Conservation (phyloP, 2,797 vertebrate species). For the Mionectes olivaceus region DNA sequence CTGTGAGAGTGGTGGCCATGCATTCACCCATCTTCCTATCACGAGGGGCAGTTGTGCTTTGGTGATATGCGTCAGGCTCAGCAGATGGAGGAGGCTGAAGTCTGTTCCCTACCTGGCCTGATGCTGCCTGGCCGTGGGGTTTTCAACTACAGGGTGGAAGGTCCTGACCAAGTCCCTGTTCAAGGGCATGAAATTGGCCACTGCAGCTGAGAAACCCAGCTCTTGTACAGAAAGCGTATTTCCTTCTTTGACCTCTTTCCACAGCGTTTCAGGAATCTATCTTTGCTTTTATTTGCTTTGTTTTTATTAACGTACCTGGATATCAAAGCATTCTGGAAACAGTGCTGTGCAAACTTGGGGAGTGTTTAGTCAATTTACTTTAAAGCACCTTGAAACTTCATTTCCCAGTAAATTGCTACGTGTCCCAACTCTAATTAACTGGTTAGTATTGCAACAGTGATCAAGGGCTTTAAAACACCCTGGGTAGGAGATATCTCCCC, state of each 20-base stretch:
- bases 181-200: background rate
- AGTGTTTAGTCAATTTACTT: background rate
- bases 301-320: background rate
- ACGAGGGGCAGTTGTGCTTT: accelerated
- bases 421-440: constrained; percentile 17
- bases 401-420: background rate
- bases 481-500: background rate
- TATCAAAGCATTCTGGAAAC: background rate
- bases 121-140: background rate
- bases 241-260: background rate
- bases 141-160: background rate
- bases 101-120: background rate
- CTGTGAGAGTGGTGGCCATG: accelerated
- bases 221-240: background rate
- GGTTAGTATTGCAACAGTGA: background rate
- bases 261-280: background rate
- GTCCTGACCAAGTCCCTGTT: background rate
- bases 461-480: constrained; percentile 30
- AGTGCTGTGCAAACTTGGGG: background rate
- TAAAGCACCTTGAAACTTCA: background rate
- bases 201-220: background rate
- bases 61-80: accelerated
- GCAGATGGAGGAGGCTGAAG: background rate
- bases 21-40: background rate
- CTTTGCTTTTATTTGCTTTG: background rate